Base-by-base conservation (phyloP, 2,113 vertebrate species). In the Lota lota region DNA sequence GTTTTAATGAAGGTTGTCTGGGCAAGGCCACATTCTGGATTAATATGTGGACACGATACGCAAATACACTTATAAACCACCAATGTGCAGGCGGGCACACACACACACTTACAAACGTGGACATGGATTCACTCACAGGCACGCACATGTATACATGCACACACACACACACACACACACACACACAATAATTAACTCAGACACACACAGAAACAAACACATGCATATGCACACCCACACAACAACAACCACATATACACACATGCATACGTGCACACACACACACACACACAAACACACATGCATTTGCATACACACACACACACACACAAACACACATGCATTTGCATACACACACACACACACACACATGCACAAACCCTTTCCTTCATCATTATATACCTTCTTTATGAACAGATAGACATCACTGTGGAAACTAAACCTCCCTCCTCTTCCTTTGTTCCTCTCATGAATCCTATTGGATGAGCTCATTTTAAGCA, bases 401-500 rank as follows among this genome's bases (percentile, higher is more conserved):
- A 56, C 58, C 72, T 63, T 76, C 19, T 5, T 56, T 60, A 11
- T 83, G 68, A 61, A 60, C 72, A 57, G 51, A 63, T 66, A 72
- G 67, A 79, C 66, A 87, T 71, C 74, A 80, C 82, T 77, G 68
- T 50, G 22, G 60, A 68, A 78, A 47, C 66, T 66, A 61, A 70
- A 66, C 73, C 57, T 61, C 17, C n/a, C 33, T 62, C 83, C 78
- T 85, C 74, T 85, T 77, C 69, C 78, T 86, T 74, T 75, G 61
- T 64, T 86, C 75, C 75, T 36, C 64, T 86, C 77, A 76, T 47
- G 63, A 66, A 53, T 61, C 53, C 65, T 75, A 75, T 79, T 84
- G 78, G 78, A 84, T 87, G 79, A 85, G 77, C 83, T 82, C 81
- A 85, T 75, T 74, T 74, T 88, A 88, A 90, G 86, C 66, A 61